These are phyloP conservation scores for Mesorhabditis spiculigera DNA, from an alignment of 2,888 invertebrate species.

Conservation along the genomic window DNA sequence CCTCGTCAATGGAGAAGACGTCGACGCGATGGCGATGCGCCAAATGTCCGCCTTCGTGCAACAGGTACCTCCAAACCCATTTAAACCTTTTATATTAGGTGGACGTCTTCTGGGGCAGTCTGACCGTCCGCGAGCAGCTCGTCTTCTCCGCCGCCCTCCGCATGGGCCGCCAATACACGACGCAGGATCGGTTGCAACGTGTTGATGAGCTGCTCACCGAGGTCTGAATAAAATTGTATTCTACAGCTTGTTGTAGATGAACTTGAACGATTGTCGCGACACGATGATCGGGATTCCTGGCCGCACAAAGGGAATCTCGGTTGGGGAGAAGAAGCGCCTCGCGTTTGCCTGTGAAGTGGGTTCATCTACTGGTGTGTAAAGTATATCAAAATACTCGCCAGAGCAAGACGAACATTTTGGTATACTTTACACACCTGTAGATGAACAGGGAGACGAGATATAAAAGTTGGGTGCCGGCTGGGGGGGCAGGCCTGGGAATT, in stretches of 20 bases:
- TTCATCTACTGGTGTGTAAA: neutral
- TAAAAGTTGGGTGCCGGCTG: too few relatives aligned
- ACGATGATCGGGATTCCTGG: constrained; percentile 41
- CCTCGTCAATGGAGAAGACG: constrained; percentile 37
- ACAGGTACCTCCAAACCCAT: constrained; percentile 67
- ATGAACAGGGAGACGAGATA: too few relatives aligned
- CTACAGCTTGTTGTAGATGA: constrained; percentile 26
- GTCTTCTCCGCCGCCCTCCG: constrained; percentile 29
- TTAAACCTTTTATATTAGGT: constrained; percentile 7
- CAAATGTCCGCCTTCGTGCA: constrained; percentile 80
- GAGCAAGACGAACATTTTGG: too few relatives aligned
- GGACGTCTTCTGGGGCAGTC: constrained; percentile 78
- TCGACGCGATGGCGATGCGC: constrained; percentile 61
- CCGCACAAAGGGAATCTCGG: constrained; percentile 74
- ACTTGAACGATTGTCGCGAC: constrained; percentile 42
- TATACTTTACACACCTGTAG: too few relatives aligned
- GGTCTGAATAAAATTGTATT: neutral
- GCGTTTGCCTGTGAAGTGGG: constrained; percentile 84
- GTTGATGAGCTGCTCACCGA: constrained; percentile 30
- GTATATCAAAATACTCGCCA: too few relatives aligned
- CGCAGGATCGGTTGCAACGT: constrained; percentile 19
- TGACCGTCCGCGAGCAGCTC: constrained; percentile 79
- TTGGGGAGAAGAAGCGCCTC: constrained; percentile 85
- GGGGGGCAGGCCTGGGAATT: too few relatives aligned
- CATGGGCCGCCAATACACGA: constrained; percentile 25